Percentiles rank a stretch among this genome's conserved stretches.
These are phyloP conservation scores for Boleophthalmus pectinirostris DNA, from an alignment of 2,113 vertebrate species.

Conservation along the genomic window DNA sequence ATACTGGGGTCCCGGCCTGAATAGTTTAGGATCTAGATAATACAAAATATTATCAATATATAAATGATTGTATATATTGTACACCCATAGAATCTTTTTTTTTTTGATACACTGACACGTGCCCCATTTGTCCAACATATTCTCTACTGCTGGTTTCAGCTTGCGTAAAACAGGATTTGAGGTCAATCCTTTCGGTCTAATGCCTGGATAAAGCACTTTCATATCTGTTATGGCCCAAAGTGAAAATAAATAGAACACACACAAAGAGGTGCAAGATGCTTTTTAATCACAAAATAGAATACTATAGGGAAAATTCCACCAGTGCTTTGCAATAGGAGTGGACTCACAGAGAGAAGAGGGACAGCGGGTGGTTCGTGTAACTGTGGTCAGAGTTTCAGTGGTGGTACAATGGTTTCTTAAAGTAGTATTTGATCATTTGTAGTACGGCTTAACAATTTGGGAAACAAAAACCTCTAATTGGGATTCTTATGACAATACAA, in stretches of 20 bases:
- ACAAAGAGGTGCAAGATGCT: constrained; percentile 24
- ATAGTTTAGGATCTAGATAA: too few species aligned
- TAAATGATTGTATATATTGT: too few species aligned
- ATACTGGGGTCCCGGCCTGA: too few species aligned
- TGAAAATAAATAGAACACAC: constrained; percentile 25
- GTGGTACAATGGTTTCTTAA: too few species aligned
- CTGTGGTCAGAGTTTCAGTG: background rate
- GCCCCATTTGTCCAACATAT: background rate
- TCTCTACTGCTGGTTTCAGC: constrained; percentile 1
- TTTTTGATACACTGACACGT: background rate
- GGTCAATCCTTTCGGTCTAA: constrained; percentile 41
- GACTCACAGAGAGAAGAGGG: background rate
- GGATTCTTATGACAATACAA: too few species aligned
- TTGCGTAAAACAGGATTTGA: constrained; percentile 20
- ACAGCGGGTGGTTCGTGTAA: background rate
- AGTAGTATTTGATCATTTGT: too few species aligned
- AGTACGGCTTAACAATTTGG: too few species aligned
- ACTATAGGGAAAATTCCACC: constrained; percentile 15
- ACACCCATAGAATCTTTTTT: too few species aligned
- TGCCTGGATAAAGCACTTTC: constrained; percentile 17
- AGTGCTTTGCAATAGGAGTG: constrained; percentile 18
- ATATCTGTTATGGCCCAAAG: constrained; percentile 20
- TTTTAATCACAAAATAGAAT: constrained; percentile 54
- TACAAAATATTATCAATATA: too few species aligned
- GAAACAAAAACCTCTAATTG: too few species aligned